A percentile compares a stretch with the other conserved stretches of the same genome.
Evolutionary conservation across 2,113 vertebrate species (phyloP).

Genomic region (Montifringilla adamsi): DNA sequence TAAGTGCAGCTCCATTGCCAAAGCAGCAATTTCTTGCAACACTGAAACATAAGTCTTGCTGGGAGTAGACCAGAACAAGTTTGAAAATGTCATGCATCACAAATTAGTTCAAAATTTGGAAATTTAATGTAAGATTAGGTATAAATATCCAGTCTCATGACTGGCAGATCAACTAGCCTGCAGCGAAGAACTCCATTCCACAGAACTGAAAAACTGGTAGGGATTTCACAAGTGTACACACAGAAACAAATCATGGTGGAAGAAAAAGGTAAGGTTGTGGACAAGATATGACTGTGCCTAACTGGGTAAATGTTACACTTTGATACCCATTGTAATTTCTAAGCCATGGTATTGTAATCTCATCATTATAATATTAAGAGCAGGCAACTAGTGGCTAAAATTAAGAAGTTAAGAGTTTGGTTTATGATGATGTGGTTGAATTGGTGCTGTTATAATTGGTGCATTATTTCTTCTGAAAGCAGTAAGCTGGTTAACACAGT

Average conservation of each 20-base stretch:
- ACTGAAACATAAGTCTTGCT: background rate
- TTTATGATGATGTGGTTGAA: constrained; percentile 44
- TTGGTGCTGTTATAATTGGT: background rate
- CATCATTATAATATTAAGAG: constrained; percentile 31
- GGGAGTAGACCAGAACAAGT: background rate
- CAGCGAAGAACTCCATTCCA: background rate
- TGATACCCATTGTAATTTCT: background rate
- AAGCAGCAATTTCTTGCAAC: background rate
- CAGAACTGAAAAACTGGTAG: background rate
- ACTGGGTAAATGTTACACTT: background rate
- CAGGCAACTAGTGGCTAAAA: constrained; percentile 4
- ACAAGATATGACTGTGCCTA: background rate
- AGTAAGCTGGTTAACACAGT: background rate
- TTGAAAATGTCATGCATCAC: background rate
- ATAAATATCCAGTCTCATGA: background rate
- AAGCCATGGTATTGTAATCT: constrained; percentile 11
- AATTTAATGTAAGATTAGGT: background rate
- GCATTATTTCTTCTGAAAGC: constrained; percentile 16
- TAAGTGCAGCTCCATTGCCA: background rate
- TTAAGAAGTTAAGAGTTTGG: constrained; percentile 43
- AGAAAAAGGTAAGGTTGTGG: background rate
- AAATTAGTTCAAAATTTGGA: background rate
- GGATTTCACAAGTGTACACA: background rate
- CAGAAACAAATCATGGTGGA: background rate
- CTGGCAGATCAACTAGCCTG: background rate